A percentile compares a stretch with the other conserved stretches of the same genome.
Conservation (phyloP, 2,113 vertebrate genomes). For the Orientallactaga bullata region DNA sequence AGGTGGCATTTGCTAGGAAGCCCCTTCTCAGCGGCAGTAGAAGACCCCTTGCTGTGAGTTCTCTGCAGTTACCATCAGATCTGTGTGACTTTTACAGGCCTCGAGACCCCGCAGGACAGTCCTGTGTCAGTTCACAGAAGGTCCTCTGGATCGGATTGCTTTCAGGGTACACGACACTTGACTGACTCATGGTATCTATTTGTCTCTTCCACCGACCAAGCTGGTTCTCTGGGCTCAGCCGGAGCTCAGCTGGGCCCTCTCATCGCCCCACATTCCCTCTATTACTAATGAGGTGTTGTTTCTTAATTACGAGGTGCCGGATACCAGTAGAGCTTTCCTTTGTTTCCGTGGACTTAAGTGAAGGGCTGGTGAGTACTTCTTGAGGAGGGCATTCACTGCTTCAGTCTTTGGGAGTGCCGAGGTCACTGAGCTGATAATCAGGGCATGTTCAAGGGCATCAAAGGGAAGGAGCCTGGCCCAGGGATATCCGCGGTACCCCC, state of each 20-base stretch:
- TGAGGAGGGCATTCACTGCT: constrained; percentile 7
- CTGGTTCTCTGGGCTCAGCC: constrained; percentile 74
- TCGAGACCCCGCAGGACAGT: not conserved
- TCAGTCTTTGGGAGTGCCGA: not conserved
- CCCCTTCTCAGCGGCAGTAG: not conserved
- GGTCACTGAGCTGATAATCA: not conserved
- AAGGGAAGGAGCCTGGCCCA: not conserved
- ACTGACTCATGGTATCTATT: constrained; percentile 79
- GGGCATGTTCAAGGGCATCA: not conserved
- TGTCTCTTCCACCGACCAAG: constrained; percentile 67
- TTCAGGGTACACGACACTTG: not conserved
- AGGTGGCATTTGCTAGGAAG: not conserved
- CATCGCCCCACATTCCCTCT: constrained; percentile 60
- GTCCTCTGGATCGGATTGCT: not conserved
- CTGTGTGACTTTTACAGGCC: not conserved
- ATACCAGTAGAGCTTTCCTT: constrained; percentile 69
- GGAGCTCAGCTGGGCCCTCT: constrained; percentile 47
- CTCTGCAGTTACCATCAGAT: not conserved
- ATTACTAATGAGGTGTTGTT: constrained; percentile 78
- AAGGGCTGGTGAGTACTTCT: constrained; percentile 58
- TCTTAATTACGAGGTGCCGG: constrained; percentile 73
- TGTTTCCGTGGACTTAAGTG: constrained; percentile 71
- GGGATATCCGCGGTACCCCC: not conserved
- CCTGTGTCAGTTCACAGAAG: not conserved
- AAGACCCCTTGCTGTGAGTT: not conserved